Percentiles rank a stretch among this genome's conserved stretches.
Conservation (phyloP, 2,888 invertebrate species). For the Leucoma salicis region DNA sequence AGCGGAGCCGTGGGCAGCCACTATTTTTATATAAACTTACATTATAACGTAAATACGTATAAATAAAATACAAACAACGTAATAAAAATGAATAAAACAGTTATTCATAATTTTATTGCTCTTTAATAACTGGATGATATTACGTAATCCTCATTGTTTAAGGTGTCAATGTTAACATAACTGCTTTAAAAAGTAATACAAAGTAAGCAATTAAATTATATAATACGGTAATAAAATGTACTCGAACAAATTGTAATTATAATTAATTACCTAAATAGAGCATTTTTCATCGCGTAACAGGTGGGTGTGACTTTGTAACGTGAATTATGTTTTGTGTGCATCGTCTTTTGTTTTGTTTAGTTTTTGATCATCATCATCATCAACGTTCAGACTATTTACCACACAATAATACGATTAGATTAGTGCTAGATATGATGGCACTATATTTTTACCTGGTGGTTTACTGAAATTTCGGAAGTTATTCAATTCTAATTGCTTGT, state of each 20-base stretch:
- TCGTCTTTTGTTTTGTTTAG: conserved; percentile 3
- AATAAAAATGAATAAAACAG: background rate
- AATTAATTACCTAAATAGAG: conserved; percentile 9
- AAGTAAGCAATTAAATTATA: conserved; percentile 2
- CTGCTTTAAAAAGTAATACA: background rate
- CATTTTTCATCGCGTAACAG: conserved; percentile 5
- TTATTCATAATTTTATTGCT: background rate
- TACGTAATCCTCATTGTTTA: background rate
- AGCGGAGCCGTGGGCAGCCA: no score
- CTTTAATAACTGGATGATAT: background rate
- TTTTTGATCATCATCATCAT: background rate
- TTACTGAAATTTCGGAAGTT: no score
- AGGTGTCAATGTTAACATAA: background rate
- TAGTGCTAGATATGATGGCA: no score
- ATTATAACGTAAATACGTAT: no score
- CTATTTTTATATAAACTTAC: no score
- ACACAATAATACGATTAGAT: no score
- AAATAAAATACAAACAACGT: background rate
- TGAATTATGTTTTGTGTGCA: conserved; percentile 9
- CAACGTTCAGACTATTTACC: no score
- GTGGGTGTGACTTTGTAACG: conserved; percentile 9
- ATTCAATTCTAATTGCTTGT: no score
- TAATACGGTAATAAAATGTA: conserved; percentile 5
- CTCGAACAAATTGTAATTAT: background rate
- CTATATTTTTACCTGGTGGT: no score